Evolutionary conservation across 2,797 vertebrate genomes (phyloP).

Genomic region (Molossus alvarezi): DNA sequence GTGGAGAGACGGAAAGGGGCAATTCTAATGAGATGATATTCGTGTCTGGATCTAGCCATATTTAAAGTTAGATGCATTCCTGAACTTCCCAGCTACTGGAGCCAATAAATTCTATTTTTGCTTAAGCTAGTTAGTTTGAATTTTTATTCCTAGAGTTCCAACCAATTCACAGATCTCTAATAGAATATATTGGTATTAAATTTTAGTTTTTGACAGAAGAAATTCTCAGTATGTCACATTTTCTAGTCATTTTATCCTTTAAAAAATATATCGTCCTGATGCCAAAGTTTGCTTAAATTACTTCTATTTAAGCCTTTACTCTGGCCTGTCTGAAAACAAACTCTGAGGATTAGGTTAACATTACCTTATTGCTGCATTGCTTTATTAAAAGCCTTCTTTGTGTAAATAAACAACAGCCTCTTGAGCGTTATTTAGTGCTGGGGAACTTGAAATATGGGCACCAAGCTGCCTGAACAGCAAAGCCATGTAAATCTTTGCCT

Average conservation of each 20-base stretch:
- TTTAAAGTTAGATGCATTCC: not conserved
- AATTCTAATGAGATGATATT: not conserved
- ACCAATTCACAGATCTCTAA: not conserved
- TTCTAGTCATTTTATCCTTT: too few relatives aligned
- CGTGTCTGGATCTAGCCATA: not conserved
- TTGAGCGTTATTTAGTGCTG: not conserved
- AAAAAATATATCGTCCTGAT: too few relatives aligned
- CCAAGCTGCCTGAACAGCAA: not conserved
- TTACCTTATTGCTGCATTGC: too few relatives aligned
- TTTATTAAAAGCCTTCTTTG: not conserved
- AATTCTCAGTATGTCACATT: too few relatives aligned
- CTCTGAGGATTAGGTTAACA: too few relatives aligned
- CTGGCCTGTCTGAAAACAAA: too few relatives aligned
- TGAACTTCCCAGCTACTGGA: not conserved
- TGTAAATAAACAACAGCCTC: not conserved
- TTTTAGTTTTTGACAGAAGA: too few relatives aligned
- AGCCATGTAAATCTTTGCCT: too few relatives aligned
- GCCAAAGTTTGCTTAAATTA: too few relatives aligned
- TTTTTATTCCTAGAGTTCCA: constrained; percentile 17
- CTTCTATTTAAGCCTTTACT: too few relatives aligned
- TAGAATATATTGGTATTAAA: not conserved
- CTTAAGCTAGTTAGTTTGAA: constrained; percentile 11
- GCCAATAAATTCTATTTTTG: constrained; percentile 4
- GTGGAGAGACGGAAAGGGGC: too few relatives aligned
- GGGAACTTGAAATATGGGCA: not conserved